A percentile compares a stretch with the other conserved stretches of the same genome.
Conservation (phyloP, 2,113 vertebrate species). For the Rhegmatorhina hoffmannsi region DNA sequence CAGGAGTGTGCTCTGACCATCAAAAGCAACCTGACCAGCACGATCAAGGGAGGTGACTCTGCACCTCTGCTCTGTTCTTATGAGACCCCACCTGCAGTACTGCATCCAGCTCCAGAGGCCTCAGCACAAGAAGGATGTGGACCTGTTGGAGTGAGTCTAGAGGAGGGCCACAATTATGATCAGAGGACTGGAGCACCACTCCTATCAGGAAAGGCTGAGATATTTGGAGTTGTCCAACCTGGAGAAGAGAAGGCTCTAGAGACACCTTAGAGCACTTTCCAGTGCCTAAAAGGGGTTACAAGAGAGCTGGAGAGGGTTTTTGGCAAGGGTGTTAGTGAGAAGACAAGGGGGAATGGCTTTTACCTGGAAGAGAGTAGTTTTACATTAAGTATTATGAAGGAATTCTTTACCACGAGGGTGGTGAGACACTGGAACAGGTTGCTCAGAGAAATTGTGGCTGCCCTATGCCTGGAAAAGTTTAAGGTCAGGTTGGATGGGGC, state of each 20-base stretch:
- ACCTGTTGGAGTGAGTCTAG: background rate
- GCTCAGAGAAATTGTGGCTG: background rate
- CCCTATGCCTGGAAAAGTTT: background rate
- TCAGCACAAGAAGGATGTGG: background rate
- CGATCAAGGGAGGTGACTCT: background rate
- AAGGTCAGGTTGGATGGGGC: background rate
- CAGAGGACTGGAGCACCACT: background rate
- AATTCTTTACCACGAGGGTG: background rate
- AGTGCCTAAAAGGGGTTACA: background rate
- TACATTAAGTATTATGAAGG: background rate
- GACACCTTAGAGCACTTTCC: background rate
- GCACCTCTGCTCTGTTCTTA: background rate
- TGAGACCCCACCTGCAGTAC: background rate
- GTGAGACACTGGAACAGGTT: background rate
- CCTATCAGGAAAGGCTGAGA: no score
- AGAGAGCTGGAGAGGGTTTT: background rate
- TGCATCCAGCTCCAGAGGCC: background rate
- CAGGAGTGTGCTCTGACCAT: accelerated
- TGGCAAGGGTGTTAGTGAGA: background rate
- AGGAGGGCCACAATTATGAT: no score
- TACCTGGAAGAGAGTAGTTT: background rate
- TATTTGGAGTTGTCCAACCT: background rate
- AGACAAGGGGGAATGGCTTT: background rate
- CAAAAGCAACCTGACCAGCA: background rate
- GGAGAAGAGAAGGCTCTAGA: background rate